A percentile compares a stretch with the other conserved stretches of the same genome.
phyloP scores from a whole-genome alignment of 2,113 vertebrate species.

The Cyphomyrus discorhynchus region DNA sequence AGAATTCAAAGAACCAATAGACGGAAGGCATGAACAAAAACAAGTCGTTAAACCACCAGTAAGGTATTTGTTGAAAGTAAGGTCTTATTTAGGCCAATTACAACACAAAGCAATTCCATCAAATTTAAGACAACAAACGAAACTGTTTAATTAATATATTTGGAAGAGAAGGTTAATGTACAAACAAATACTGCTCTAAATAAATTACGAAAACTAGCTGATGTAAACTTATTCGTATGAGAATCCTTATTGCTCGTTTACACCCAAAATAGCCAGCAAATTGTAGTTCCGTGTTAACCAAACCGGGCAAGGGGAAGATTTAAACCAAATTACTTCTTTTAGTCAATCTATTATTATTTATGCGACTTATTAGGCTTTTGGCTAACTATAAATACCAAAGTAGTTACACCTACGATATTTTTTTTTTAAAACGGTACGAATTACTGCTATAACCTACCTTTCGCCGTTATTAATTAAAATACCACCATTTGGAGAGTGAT shows the following conservation, averaged over 20 bases:
- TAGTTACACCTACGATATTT: neutral
- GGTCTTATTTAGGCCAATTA: neutral
- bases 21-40: neutral
- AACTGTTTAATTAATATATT: neutral
- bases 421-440: neutral
- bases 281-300: neutral
- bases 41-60: slow-evolving; percentile 6
- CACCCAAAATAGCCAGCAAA: neutral
- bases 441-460: slow-evolving; percentile 42
- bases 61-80: neutral
- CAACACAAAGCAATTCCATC: neutral
- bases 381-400: neutral
- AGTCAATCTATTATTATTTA: neutral
- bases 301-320: neutral
- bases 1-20: neutral
- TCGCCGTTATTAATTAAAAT: slow-evolving; percentile 64
- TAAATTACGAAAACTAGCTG: neutral
- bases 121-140: neutral
- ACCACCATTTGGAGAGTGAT: slow-evolving; percentile 66
- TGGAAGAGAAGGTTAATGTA: neutral
- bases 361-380: neutral
- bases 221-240: neutral
- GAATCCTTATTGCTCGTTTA: neutral
- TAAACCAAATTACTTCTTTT: neutral
- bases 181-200: neutral